A percentile compares a stretch with the other conserved stretches of the same genome.
Evolutionary conservation across 1,140 invertebrate genomes (phyloP).

Genomic region (Drosophila novamexicana): DNA sequence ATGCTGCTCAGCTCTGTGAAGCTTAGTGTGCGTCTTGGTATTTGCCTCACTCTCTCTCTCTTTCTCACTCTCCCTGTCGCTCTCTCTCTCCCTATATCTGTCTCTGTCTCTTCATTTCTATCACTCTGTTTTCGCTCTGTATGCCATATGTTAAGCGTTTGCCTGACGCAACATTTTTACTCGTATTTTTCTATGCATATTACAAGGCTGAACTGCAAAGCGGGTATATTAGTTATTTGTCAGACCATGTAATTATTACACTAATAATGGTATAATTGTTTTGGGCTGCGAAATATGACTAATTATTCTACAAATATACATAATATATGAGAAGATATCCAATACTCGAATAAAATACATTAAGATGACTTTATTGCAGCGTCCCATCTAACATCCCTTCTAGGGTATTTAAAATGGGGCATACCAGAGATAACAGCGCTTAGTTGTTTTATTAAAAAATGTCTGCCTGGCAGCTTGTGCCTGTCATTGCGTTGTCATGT

Average conservation of each 20-base stretch:
- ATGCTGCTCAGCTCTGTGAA: not conserved
- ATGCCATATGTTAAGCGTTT: constrained; percentile 77
- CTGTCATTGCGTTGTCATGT: constrained; percentile 67
- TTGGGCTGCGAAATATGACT: not conserved
- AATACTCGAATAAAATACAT: no score
- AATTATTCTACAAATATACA: no score
- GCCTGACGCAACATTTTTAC: constrained; percentile 60
- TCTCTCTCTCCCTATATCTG: constrained; percentile 8
- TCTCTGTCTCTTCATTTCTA: constrained; percentile 9
- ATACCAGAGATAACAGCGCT: constrained; percentile 1
- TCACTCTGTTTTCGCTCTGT: constrained; percentile 17
- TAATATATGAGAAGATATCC: no score
- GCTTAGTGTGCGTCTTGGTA: constrained; percentile 43
- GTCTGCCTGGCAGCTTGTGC: constrained; percentile 69
- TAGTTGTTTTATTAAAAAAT: constrained; percentile 74
- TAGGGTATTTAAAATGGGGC: constrained; percentile 15
- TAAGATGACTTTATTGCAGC: no score
- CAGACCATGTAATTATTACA: not conserved
- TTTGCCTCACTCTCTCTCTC: not conserved
- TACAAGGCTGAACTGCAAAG: not conserved
- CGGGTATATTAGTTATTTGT: constrained; percentile 2
- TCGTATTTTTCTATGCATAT: constrained; percentile 35
- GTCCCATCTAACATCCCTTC: no score
- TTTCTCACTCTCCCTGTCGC: not conserved
- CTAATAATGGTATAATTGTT: not conserved